A percentile compares a stretch with the other conserved stretches of the same genome.
phyloP scores from a whole-genome alignment of 92 coral and sea anemone species.

The Parazoanthus swiftii region DNA sequence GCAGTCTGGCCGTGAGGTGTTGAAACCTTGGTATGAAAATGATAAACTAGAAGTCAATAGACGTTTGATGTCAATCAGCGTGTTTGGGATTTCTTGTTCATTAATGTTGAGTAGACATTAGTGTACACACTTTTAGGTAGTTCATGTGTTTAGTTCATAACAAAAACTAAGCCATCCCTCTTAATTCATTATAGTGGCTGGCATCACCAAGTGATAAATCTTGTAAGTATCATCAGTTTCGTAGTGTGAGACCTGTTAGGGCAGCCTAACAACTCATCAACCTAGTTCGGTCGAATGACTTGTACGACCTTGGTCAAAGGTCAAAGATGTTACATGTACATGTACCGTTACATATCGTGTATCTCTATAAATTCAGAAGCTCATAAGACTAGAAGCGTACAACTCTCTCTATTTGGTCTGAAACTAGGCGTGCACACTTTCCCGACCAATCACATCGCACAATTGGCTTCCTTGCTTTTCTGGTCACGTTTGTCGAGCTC shows the following conservation, averaged over 20 bases:
- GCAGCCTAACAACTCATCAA: neutral
- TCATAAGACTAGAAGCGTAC: no score
- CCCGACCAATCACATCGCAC: no score
- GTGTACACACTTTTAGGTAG: neutral
- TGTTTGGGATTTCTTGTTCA: neutral
- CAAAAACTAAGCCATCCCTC: neutral
- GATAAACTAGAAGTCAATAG: neutral
- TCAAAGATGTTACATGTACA: no score
- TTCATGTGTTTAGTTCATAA: neutral
- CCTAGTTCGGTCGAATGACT: neutral
- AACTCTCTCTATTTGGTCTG: no score
- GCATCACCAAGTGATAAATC: conserved; percentile 93
- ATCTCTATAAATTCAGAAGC: no score
- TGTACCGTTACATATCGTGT: no score
- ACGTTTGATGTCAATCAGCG: neutral
- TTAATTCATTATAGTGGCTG: conserved; percentile 73
- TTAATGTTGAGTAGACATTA: no score
- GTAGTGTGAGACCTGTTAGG: neutral
- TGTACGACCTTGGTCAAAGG: no score
- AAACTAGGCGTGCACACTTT: no score
- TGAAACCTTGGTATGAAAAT: no score
- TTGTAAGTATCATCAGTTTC: conserved; percentile 55
- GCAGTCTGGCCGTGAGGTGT: neutral
- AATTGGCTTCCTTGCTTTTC: no score
- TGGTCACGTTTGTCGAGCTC: no score